Evolutionary conservation across 2,797 vertebrate species (phyloP), one percentile per base, ranked within the genome.

Genomic region (Neostethus bicornis): DNA sequence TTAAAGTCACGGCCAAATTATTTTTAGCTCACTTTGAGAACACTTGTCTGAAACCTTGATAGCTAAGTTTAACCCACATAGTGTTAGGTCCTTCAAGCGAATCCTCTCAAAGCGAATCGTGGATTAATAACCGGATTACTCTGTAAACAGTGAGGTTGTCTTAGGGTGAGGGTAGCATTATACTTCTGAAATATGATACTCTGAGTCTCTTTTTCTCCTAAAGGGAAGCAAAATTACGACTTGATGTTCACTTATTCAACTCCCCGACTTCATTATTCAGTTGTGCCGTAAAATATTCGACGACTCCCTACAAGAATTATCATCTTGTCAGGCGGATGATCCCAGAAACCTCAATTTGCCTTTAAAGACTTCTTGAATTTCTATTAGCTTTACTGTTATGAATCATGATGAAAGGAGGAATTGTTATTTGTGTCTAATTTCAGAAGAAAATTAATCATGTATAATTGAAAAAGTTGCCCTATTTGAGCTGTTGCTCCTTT

Each of bases 61-160:
- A 61, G 67, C 45, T 73, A 49, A 52, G n/a, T 21, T 21, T 65
- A 29, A 63, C 51, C 55, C 51, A 48, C 57, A 31, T 29, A 41
- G 55, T 46, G 59, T 55, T 51, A 63, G 73, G 60, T 73, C 70
- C 73, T 71, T 64, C 32, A 62, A 60, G 63, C 56, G 82, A 85
- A 85, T 81, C 78, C 70, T 67, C 50, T 70, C 79, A 84, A 85
- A 80, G 77, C 66, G 64, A 77, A 71, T 76, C 63, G 64, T 77
- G 79, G 75, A 80, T 74, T 70, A 81, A 76, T 68, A 71, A 73
- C 50, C 50, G 62, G 72, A 79, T 79, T 85, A 75, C 45, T 32
- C 14, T 24, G 58, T 69, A 77, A 84, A 79, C 73, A 73, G 65
- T 12, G 17, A 10, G 38, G 49, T 50, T 44, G 55, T 55, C 20